Conservation (phyloP, 2,888 invertebrate species). For the Tineola bisselliella region DNA sequence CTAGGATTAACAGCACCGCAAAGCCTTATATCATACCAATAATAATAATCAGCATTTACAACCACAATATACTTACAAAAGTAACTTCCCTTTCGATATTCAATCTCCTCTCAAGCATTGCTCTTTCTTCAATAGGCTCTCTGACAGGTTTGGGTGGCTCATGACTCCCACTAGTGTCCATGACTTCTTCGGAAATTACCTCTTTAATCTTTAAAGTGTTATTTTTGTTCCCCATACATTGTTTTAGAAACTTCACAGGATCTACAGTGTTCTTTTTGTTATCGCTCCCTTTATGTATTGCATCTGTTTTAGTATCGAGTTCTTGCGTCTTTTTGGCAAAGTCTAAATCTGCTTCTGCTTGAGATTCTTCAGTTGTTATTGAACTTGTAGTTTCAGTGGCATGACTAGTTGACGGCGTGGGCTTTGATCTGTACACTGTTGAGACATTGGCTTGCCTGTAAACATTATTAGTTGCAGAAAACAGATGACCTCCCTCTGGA, state of each 20-base stretch:
- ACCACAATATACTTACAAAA: constrained; percentile 38
- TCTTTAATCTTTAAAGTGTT: constrained; percentile 15
- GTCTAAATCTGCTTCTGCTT: not conserved
- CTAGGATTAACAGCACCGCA: too few species aligned
- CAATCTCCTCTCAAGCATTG: constrained; percentile 40
- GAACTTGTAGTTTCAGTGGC: not conserved
- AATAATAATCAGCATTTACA: too few species aligned
- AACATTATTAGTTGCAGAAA: constrained; percentile 15
- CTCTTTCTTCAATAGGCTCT: not conserved
- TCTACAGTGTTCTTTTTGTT: constrained; percentile 22
- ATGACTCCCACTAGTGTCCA: constrained; percentile 15
- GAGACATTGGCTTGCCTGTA: constrained; percentile 77
- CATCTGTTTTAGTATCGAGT: not conserved
- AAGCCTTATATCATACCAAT: too few species aligned
- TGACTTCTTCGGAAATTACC: constrained; percentile 14
- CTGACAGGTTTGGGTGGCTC: not conserved
- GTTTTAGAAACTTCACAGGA: constrained; percentile 31
- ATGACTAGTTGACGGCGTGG: constrained; percentile 26
- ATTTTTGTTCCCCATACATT: constrained; percentile 20
- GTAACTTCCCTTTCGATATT: constrained; percentile 58
- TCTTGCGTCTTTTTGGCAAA: not conserved
- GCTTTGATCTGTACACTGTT: constrained; percentile 32
- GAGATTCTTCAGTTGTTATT: not conserved
- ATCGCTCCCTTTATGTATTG: constrained; percentile 17
- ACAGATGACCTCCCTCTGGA: not conserved